Evolutionary conservation across 1,140 invertebrate species (phyloP), one percentile per base, ranked within the genome.

Genomic region (Aleiodes sp.): DNA sequence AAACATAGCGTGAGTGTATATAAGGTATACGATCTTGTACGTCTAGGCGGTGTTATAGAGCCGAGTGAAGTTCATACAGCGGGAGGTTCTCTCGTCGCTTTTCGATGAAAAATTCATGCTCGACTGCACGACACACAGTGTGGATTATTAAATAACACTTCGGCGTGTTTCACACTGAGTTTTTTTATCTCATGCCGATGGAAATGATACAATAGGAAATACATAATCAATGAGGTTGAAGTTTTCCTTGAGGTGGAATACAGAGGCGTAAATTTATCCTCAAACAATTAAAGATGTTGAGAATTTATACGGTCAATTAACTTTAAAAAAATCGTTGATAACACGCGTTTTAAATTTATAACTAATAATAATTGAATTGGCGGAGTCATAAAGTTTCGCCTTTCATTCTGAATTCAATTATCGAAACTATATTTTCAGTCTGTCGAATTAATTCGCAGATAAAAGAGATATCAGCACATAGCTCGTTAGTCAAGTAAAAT

Each of bases 131-230:
- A 61, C 71, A 39, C 67, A 70, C 72, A 62, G 60, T 70, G 64
- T 73, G 56, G 61, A 72, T 73, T 72, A 76, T 73, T 69, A 62
- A 73, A 73, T 73, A 74, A 72, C 73, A 65, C 74, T 67, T 60
- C 62, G 71, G 69, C 59, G 57, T 72, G 26, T 52, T 65, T 73
- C 64, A 75, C 70, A 39, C 56, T 37, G 14, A 46, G 65, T 72
- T n/a, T 73, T 75, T 29, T 65, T 43, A 65, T 65, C 41, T 31
- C 16, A 41, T 8, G 37, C 10, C 8, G 24, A 33, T n/a, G 26
- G 10, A n/a, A 56, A 59, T 59, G 12, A 31, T 52, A 52, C 6
- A 2, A 12, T 16, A 59, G 41, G 31, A 21, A 66, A 57, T 31
- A 35, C 37, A 66, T 35, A 24, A 14, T 46, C n/a, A 19, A 19